Evolutionary conservation across 2,113 vertebrate species (phyloP).

Genomic region (Pithys albifrons): DNA sequence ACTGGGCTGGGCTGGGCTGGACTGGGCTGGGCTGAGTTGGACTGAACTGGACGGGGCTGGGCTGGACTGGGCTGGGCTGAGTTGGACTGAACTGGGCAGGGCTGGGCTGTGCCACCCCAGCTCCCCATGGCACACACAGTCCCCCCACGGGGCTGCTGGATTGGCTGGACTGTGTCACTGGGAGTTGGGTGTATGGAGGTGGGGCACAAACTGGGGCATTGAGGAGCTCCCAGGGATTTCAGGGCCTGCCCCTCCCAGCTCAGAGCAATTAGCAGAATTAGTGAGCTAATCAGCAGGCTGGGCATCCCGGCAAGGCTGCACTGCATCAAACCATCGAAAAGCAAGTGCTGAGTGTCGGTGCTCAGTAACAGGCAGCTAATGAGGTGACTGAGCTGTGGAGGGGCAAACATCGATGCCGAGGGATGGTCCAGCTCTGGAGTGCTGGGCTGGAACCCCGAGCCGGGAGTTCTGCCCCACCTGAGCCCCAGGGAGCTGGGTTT

Average conservation of each 20-base stretch:
- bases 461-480: conserved; percentile 16
- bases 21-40: too few species aligned
- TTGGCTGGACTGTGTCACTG: background rate
- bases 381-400: conserved; percentile 65
- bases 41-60: too few species aligned
- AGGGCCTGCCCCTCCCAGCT: background rate
- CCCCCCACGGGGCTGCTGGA: too few species aligned
- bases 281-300: conserved; percentile 39
- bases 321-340: conserved; percentile 60
- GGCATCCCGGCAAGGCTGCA: conserved; percentile 28
- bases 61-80: too few species aligned
- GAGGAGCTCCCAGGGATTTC: background rate
- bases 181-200: conserved; percentile 29
- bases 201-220: background rate
- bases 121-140: too few species aligned
- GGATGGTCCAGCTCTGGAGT: conserved; percentile 27
- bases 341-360: conserved; percentile 21
- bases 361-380: conserved; percentile 60
- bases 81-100: too few species aligned
- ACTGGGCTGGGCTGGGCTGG: too few species aligned
- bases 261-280: conserved; percentile 23
- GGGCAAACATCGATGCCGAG: conserved; percentile 58
- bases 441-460: conserved; percentile 51
- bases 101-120: too few species aligned
- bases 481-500: background rate